phyloP scores from a whole-genome alignment of 2,888 invertebrate genomes.

The Andrena bucephala region DNA sequence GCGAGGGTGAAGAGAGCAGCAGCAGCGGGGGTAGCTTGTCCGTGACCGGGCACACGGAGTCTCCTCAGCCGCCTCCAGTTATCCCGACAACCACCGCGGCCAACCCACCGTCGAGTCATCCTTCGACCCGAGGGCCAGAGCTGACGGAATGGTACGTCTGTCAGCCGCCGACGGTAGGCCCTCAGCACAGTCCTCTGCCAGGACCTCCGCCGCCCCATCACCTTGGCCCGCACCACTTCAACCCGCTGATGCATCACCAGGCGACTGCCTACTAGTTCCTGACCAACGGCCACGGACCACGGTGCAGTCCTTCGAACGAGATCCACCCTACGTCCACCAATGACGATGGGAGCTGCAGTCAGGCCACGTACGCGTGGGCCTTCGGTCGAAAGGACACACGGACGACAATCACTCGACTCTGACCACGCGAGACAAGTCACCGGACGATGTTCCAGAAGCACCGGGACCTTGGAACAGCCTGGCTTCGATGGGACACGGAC shows the following conservation, averaged over 20 bases:
- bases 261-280: slow-evolving; percentile 82
- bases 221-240: slow-evolving; percentile 87
- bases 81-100: slow-evolving; percentile 74
- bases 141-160: slow-evolving; percentile 93
- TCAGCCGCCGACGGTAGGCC: slow-evolving; percentile 88
- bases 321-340: neutral
- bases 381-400: neutral
- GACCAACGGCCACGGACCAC: neutral
- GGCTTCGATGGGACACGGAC: too few species aligned
- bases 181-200: slow-evolving; percentile 87
- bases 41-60: slow-evolving; percentile 86
- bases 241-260: slow-evolving; percentile 88
- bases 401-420: slow-evolving; percentile 9
- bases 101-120: slow-evolving; percentile 79
- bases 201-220: slow-evolving; percentile 90
- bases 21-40: slow-evolving; percentile 91
- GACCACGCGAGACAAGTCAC: neutral
- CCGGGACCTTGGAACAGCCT: neutral
- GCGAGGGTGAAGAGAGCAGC: slow-evolving; percentile 95
- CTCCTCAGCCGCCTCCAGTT: slow-evolving; percentile 86
- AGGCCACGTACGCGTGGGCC: neutral
- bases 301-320: neutral
- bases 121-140: slow-evolving; percentile 86
- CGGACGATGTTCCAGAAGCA: neutral
- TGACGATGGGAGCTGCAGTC: neutral